phyloP scores from a whole-genome alignment of 1,140 invertebrate species.

The Drosophila ironensis region DNA sequence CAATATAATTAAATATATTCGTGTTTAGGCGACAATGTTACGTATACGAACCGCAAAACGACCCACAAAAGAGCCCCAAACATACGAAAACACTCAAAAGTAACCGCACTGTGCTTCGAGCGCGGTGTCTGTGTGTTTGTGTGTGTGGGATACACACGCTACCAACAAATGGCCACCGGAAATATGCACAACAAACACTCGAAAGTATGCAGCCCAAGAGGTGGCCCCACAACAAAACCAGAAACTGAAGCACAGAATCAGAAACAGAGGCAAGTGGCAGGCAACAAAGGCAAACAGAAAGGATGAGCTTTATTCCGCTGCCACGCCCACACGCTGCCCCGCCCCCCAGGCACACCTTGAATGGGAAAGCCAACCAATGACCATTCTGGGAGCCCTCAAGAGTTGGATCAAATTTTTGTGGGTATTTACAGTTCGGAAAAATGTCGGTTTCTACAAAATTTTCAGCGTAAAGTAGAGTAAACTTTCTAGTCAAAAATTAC shows the following conservation, averaged over 20 bases:
- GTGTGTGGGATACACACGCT: conserved; percentile 40
- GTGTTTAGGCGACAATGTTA: conserved; percentile 33
- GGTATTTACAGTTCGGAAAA: background rate
- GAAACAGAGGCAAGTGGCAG: conserved; percentile 22
- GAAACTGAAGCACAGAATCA: background rate
- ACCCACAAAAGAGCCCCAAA: conserved; percentile 51
- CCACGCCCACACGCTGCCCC: conserved; percentile 33
- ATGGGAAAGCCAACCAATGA: conserved; percentile 22
- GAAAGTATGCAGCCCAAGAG: conserved; percentile 29
- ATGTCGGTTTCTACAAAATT: too few species aligned
- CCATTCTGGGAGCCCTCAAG: conserved; percentile 30
- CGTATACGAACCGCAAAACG: conserved; percentile 55
- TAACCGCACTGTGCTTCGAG: conserved; percentile 65
- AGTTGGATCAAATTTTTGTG: conserved; percentile 19
- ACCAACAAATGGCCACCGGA: conserved; percentile 52
- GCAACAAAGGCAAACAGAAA: conserved; percentile 11
- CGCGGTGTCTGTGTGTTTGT: too few species aligned
- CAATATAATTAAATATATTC: conserved; percentile 67
- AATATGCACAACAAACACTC: conserved; percentile 69
- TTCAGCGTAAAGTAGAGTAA: too few species aligned
- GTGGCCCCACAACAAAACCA: conserved; percentile 2
- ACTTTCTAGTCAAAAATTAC: too few species aligned
- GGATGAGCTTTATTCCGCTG: conserved; percentile 15
- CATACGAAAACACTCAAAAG: conserved; percentile 60
- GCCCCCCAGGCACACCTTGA: conserved; percentile 8